phyloP scores from a whole-genome alignment of 2,888 invertebrate genomes.

The Beris morrisii region DNA sequence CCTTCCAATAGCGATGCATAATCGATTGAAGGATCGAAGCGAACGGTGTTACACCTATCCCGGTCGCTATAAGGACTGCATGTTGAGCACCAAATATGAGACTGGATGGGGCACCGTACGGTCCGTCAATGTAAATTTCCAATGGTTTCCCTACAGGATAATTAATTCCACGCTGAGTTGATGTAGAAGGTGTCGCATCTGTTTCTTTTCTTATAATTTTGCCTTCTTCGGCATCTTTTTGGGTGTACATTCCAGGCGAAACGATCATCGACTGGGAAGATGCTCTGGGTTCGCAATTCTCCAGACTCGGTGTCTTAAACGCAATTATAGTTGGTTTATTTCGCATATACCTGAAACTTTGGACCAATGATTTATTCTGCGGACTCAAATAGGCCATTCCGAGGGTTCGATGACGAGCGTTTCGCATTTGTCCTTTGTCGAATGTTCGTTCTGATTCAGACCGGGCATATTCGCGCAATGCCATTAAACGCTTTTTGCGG shows the following conservation, averaged over 20 bases:
- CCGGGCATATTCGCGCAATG: conserved; percentile 69
- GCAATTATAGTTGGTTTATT: conserved; percentile 87
- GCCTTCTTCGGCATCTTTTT: conserved; percentile 65
- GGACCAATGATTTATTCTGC: conserved; percentile 77
- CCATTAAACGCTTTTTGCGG: conserved; percentile 67
- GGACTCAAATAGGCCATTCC: conserved; percentile 72
- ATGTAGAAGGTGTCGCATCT: conserved; percentile 56
- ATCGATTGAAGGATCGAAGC: conserved; percentile 93
- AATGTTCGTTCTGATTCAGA: conserved; percentile 81
- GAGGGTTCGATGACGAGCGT: conserved; percentile 66
- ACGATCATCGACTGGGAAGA: conserved; percentile 60
- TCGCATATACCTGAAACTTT: conserved; percentile 88
- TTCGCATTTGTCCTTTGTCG: conserved; percentile 66
- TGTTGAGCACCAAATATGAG: conserved; percentile 94
- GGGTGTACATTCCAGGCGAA: conserved; percentile 46
- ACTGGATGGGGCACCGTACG: conserved; percentile 93
- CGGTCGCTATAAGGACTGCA: conserved; percentile 91
- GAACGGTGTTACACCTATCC: conserved; percentile 95
- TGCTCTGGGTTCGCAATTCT: conserved; percentile 65
- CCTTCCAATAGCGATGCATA: conserved; percentile 90
- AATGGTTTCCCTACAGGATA: conserved; percentile 80
- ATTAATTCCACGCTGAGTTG: conserved; percentile 60
- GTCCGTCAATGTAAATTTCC: conserved; percentile 91
- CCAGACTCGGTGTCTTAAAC: conserved; percentile 80
- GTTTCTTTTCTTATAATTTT: conserved; percentile 53